Evolutionary conservation across 2,888 invertebrate genomes (phyloP).

Genomic region (Hoplodrina blanda): DNA sequence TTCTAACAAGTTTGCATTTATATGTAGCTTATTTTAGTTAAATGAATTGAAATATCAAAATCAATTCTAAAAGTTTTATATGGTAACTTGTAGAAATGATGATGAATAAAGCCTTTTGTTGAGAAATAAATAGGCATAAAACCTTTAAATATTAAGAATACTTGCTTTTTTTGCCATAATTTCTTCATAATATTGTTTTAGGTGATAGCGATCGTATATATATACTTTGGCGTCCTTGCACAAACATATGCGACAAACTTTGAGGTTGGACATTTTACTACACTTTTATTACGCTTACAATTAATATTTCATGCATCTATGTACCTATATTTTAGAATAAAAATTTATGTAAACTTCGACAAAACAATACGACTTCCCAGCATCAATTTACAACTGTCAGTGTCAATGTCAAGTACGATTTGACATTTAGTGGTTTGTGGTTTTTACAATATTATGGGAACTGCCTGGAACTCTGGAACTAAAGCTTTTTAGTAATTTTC

Average conservation of each 20-base stretch:
- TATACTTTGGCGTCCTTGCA: constrained; percentile 76
- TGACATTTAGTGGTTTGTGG: background rate
- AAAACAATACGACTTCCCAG: background rate
- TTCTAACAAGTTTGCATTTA: background rate
- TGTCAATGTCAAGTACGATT: background rate
- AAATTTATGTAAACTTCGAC: background rate
- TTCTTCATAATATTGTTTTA: constrained; percentile 81
- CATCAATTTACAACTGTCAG: background rate
- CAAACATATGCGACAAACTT: constrained; percentile 81
- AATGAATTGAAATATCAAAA: background rate
- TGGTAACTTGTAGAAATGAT: background rate
- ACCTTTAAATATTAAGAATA: constrained; percentile 25
- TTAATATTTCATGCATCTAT: background rate
- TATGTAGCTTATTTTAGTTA: background rate
- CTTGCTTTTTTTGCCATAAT: constrained; percentile 77
- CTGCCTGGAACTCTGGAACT: too few species aligned
- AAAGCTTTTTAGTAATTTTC: too few species aligned
- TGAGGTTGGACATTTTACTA: constrained; percentile 70
- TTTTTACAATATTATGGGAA: too few species aligned
- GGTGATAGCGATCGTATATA: constrained; percentile 72
- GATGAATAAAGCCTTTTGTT: background rate
- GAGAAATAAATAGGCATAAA: background rate
- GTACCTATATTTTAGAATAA: background rate
- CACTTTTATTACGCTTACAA: background rate
- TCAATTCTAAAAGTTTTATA: too few species aligned